Percentiles rank a stretch among this genome's conserved stretches.
Conservation (phyloP, 2,888 invertebrate genomes). For the Lathronympha strigana region DNA sequence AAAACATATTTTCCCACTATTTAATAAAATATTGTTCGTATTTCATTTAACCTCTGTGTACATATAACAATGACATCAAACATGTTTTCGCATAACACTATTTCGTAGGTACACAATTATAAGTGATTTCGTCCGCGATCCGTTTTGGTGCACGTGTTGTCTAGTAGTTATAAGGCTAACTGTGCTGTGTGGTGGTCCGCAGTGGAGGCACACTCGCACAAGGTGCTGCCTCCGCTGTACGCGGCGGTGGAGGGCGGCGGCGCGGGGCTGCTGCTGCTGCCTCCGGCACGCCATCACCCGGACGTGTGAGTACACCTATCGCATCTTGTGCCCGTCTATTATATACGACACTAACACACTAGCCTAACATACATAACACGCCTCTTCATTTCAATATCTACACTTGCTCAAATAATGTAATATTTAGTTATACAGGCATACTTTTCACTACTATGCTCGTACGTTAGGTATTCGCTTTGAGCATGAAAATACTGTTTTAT, state of each 20-base stretch:
- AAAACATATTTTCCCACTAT: background rate
- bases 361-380: background rate
- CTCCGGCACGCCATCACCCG: constrained; percentile 57
- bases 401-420: background rate
- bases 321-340: too few relatives aligned
- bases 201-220: constrained; percentile 74
- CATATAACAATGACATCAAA: constrained; percentile 1
- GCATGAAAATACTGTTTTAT: too few relatives aligned
- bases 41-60: background rate
- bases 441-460: too few relatives aligned
- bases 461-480: too few relatives aligned
- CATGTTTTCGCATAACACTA: background rate
- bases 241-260: constrained; percentile 69
- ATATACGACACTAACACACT: too few relatives aligned
- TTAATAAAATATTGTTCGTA: background rate
- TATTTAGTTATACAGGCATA: background rate
- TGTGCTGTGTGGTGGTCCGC: constrained; percentile 61
- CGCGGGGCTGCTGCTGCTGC: constrained; percentile 63
- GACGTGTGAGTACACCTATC: constrained; percentile 65
- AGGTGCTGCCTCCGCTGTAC: constrained; percentile 79
- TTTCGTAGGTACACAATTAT: constrained; percentile 4
- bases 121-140: constrained; percentile 29
- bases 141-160: constrained; percentile 24
- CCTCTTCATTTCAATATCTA: background rate
- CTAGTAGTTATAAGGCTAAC: constrained; percentile 37